Conservation (phyloP, 2,113 vertebrate species). For the Taxidea taxus region DNA sequence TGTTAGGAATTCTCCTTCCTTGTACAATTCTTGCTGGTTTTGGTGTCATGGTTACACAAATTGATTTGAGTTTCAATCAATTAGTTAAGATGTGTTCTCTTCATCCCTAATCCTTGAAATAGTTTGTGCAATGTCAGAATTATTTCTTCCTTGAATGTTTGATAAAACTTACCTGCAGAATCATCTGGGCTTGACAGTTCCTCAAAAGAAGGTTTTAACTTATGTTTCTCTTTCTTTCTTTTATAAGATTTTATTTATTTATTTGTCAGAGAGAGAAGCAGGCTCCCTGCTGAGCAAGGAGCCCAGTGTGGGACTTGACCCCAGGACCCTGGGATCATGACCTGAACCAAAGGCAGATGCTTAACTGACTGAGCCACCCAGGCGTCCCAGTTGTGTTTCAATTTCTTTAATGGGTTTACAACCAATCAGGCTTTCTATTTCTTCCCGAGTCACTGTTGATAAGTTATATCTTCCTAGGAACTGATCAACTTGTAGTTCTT, state of each 20-base stretch:
- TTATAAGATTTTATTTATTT: too few species aligned
- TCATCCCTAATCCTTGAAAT: neutral
- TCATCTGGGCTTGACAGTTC: neutral
- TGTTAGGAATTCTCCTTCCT: neutral
- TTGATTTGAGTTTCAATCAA: neutral
- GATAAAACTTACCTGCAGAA: neutral
- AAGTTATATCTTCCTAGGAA: neutral
- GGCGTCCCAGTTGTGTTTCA: neutral
- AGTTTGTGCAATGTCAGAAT: neutral
- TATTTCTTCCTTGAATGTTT: neutral
- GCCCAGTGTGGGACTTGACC: too few species aligned
- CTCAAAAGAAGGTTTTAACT: neutral
- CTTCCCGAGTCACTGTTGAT: neutral
- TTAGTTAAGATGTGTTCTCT: neutral
- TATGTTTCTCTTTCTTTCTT: neutral
- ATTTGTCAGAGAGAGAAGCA: too few species aligned
- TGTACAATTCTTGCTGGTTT: neutral
- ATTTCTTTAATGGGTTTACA: neutral
- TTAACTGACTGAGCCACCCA: too few species aligned
- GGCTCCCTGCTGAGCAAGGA: too few species aligned
- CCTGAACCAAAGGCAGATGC: too few species aligned
- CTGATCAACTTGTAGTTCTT: neutral
- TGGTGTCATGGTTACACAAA: accelerated
- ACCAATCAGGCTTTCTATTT: neutral
- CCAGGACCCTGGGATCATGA: too few species aligned